Percentiles rank a stretch among this genome's conserved stretches.
Evolutionary conservation across 2,113 vertebrate species (phyloP).

Genomic region (Plotosus lineatus): DNA sequence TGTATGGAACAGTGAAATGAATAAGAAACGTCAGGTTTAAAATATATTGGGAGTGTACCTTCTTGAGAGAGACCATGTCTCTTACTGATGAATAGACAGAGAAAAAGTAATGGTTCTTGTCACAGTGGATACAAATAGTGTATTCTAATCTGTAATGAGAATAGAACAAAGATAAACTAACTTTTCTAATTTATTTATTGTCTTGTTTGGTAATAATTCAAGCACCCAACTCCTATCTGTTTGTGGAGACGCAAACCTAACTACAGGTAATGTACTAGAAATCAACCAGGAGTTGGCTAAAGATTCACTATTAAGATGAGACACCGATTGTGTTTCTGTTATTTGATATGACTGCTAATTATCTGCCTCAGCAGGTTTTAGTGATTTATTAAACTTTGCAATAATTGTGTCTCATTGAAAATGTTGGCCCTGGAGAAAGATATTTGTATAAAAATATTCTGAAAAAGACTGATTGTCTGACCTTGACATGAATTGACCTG

Average conservation of each 20-base stretch:
- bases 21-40: background rate
- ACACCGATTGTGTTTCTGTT: background rate
- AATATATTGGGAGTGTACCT: background rate
- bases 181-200: background rate
- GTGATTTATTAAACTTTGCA: background rate
- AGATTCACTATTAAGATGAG: background rate
- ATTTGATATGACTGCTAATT: background rate
- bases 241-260: background rate
- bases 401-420: background rate
- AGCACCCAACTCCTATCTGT: background rate
- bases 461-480: slow-evolving; percentile 2
- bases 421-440: background rate
- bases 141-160: background rate
- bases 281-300: background rate
- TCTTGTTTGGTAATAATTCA: background rate
- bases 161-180: background rate
- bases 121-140: background rate
- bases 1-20: background rate
- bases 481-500: background rate
- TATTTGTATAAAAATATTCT: too few relatives aligned
- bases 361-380: background rate
- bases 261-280: background rate
- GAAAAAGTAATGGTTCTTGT: background rate
- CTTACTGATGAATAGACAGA: background rate
- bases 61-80: background rate